A percentile compares a stretch with the other conserved stretches of the same genome.
Evolutionary conservation across 1,140 invertebrate genomes (phyloP).

Genomic region (Andrena cerasifolii): DNA sequence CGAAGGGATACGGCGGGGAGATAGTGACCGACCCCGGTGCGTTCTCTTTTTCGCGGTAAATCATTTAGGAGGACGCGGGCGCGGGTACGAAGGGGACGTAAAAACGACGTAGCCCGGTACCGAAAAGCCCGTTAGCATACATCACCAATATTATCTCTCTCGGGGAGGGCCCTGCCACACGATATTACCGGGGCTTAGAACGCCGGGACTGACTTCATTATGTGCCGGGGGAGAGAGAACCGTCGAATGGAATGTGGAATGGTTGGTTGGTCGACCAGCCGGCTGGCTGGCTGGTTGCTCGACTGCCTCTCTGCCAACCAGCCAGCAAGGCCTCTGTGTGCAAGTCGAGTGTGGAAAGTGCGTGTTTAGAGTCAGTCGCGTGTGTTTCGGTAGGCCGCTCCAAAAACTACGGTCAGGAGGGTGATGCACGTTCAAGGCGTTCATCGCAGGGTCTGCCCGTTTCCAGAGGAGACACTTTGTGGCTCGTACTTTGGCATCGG

Average conservation of each 20-base stretch:
- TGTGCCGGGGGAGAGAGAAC: slow-evolving; percentile 68
- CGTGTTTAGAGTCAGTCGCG: slow-evolving; percentile 38
- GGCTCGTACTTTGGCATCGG: too few relatives aligned
- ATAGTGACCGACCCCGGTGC: slow-evolving; percentile 41
- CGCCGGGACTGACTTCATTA: slow-evolving; percentile 80
- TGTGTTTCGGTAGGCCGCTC: background rate
- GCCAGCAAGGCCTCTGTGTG: background rate
- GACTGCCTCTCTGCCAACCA: slow-evolving; percentile 39
- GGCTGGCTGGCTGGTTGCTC: slow-evolving; percentile 50
- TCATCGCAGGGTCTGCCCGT: slow-evolving; percentile 4
- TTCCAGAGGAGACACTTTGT: too few relatives aligned
- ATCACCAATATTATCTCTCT: slow-evolving; percentile 81
- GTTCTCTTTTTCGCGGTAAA: slow-evolving; percentile 69
- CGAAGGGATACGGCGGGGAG: background rate
- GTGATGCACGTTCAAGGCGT: slow-evolving; percentile 23
- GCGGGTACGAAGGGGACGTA: slow-evolving; percentile 65
- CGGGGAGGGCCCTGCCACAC: slow-evolving; percentile 68
- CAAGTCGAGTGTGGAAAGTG: slow-evolving; percentile 45
- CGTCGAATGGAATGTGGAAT: slow-evolving; percentile 78
- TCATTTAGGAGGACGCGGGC: slow-evolving; percentile 74
- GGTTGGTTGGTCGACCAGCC: slow-evolving; percentile 68
- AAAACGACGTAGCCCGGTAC: slow-evolving; percentile 64
- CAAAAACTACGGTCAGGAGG: background rate
- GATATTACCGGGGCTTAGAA: slow-evolving; percentile 80
- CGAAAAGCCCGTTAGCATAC: slow-evolving; percentile 79